Base-by-base conservation (phyloP, 1,140 invertebrate species). In the Drosophila equinoxialis region DNA sequence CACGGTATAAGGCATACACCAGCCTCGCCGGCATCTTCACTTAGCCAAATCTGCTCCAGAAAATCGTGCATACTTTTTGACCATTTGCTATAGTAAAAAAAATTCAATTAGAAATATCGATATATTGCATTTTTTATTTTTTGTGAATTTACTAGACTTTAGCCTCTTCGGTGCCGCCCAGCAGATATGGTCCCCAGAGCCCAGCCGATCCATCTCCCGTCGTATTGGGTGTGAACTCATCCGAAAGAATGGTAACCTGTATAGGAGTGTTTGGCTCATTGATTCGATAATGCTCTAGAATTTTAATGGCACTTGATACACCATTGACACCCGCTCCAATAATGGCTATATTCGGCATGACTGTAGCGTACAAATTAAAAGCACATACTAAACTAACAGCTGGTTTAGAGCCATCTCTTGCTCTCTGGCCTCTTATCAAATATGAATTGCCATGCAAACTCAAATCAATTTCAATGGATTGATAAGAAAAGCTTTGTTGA, bases 161-260 rank as follows among this genome's bases (percentile, higher is more conserved):
- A 0, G 93, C 72, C 35, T 85, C 67, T 2, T 94, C 91, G 6
- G 95, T 96, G n/a, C 93, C 92, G 2, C 94, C 93, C 14, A 95
- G 84, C 3, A 96, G 81, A 90, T 94, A 96, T 2, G 96, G 96
- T 7, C 93, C 92, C 95, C 96, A 97, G 0, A 97, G 90, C 1
- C 96, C 96, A 0, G 96, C 96, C 23, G 95, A 95, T 0, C 95
- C 95, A 92, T 97, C 96, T 1, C 95, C 95, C 0, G 96, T 97
- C 3, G 96, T 97, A 17, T 96, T 91, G 0, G 96, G 96, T 20
- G 94, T 93, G 63, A 96, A 95, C 23, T 94, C 91, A 5, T 95
- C 94, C 0, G 95, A 93, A 64, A 96, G 93, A 41, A 97, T 87
- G 1, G 94, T 95, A 1, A 97, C 94, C 65, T 94, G 60, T 7